phyloP scores from a whole-genome alignment of 2,797 vertebrate genomes.

The Cossypha caffra region DNA sequence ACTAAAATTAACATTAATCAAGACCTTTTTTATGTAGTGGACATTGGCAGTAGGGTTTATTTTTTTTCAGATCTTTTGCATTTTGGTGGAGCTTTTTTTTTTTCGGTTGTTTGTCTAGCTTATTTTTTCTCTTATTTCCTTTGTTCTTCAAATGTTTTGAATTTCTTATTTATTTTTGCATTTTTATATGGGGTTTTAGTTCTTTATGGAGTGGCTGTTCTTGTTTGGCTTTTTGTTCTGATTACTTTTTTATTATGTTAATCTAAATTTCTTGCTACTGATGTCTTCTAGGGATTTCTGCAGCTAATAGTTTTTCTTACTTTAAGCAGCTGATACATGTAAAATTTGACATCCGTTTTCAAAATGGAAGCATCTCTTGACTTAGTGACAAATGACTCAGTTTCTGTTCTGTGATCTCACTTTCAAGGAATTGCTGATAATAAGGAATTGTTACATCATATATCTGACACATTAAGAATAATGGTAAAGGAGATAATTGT shows the following conservation, averaged over 20 bases:
- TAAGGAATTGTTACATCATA: neutral
- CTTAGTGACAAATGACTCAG: neutral
- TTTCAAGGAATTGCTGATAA: neutral
- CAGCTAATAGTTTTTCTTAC: neutral
- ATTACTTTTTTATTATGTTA: neutral
- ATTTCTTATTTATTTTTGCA: neutral
- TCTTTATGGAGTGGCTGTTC: neutral
- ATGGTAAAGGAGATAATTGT: neutral
- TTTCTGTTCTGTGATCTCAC: neutral
- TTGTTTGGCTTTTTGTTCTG: neutral
- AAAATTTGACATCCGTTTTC: neutral
- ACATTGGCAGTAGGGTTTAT: neutral
- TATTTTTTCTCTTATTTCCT: neutral
- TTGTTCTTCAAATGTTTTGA: neutral
- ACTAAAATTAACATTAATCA: neutral
- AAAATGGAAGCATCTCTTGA: neutral
- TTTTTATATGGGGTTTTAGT: neutral
- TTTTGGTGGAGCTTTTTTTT: neutral
- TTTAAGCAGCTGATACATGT: neutral
- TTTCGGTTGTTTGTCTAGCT: neutral
- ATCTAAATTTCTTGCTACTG: neutral
- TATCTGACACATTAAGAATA: neutral
- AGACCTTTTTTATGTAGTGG: accelerated
- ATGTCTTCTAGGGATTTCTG: neutral
- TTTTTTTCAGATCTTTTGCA: neutral